Evolutionary conservation across 2,797 vertebrate species (phyloP), one percentile per base, ranked within the genome.

Genomic region (Onychomys arenicola): DNA sequence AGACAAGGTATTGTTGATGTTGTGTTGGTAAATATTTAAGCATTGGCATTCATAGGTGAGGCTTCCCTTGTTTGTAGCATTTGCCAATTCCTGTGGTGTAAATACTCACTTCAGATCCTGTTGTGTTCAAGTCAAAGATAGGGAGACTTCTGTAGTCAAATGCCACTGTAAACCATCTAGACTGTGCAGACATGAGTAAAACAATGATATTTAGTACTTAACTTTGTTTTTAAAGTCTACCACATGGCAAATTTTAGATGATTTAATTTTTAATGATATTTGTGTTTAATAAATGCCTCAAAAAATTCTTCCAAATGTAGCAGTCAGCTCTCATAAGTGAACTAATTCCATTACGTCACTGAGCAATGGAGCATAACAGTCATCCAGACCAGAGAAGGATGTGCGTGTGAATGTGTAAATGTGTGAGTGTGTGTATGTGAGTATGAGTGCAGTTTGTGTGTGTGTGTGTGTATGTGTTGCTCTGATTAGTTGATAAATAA

Each of bases 11-110:
- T 25, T 0, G 17, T 59, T 82, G 52, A 81, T 91, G 17, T 67
- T 75, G 19, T 73, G 25, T 43, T 84, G 21, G 71, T 92, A 67
- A 93, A 90, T 92, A 90, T 84, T 92, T 90, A 95, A 81, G 25
- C 69, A 29, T 29, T 59, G 59, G 55, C 61, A 82, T n/a, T 57
- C 19, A 19, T n/a, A 63, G 19, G 29, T 19, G 5, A 57, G 0
- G 16, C 25, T 52, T 91, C 52, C 65, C 81, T 95, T 77, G 84
- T 91, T 86, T 91, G 37, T 10, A 93, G 23, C 21, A 82, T 89
- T 95, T 90, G 76, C 43, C 90, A 78, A 12, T 95, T 81, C 89
- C 90, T 69, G 8, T 95, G 57, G 80, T 95, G 4, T 91, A 90
- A 96, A 78, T 78, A 63, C 16, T 87, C 32, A 27, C 23, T 61